These are phyloP conservation scores for Erynnis tages DNA, from an alignment of 2,888 invertebrate genomes.

Conservation along the genomic window DNA sequence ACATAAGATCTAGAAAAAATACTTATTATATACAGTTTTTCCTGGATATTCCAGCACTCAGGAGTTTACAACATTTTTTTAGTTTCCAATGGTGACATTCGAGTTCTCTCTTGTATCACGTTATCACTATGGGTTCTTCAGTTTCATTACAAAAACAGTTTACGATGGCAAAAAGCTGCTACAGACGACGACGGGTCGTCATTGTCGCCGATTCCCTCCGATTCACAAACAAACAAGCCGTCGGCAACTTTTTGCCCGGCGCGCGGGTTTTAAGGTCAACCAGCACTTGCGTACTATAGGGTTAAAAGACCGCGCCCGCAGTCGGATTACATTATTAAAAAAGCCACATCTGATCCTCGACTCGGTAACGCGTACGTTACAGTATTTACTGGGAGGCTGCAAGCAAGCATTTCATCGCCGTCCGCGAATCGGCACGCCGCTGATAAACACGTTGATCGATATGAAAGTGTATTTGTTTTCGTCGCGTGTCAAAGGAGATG, in stretches of 20 bases:
- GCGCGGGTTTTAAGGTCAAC: slow-evolving; percentile 66
- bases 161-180: too few species aligned
- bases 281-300: slow-evolving; percentile 61
- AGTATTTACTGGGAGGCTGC: slow-evolving; percentile 48
- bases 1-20: slow-evolving; percentile 1
- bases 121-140: too few species aligned
- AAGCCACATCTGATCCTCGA: slow-evolving; percentile 51
- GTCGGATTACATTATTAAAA: slow-evolving; percentile 57
- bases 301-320: slow-evolving; percentile 68
- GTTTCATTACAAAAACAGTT: too few species aligned
- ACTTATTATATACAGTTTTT: neutral
- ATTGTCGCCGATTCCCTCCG: neutral
- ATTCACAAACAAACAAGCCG: slow-evolving; percentile 46
- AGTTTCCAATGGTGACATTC: too few species aligned
- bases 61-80: too few species aligned
- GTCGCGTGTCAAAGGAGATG: slow-evolving; percentile 70
- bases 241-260: slow-evolving; percentile 39
- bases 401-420: slow-evolving; percentile 46
- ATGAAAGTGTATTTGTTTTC: slow-evolving; percentile 62
- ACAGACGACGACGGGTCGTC: neutral
- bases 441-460: slow-evolving; percentile 69
- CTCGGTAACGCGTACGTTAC: slow-evolving; percentile 35
- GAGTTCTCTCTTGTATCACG: too few species aligned
- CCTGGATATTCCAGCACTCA: neutral
- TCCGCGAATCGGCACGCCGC: slow-evolving; percentile 40